Evolutionary conservation across 2,797 vertebrate genomes (phyloP), one percentile per base, ranked within the genome.

Genomic region (Fistularia commersonii): DNA sequence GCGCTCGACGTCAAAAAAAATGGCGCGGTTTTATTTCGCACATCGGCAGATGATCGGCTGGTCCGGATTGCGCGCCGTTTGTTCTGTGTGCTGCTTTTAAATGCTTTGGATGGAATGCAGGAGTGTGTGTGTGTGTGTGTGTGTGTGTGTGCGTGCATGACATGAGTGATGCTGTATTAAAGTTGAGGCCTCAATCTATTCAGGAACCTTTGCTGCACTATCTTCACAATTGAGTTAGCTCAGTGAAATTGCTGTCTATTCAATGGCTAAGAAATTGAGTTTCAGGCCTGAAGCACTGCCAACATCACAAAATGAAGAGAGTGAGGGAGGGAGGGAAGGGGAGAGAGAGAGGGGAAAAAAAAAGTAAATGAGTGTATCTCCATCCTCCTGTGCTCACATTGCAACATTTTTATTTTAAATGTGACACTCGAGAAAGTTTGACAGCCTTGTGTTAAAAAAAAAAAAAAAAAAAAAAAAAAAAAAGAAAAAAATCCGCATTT

Each of bases 211-310:
- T 23, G 71, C 78, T 80, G 83, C 82, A 85, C 78, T 88, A 81
- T 88, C 80, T 86, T 82, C 74, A 82, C 84, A 87, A 90, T 89
- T 88, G 86, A 90, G 89, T 89, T 90, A 88, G 78, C 81, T 79
- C 62, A 45, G 62, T 86, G 82, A 83, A 89, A 89, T 85, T 84
- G 84, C 86, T 90, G 87, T 87, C 86, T 86, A 83, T 88, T 91
- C 88, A 90, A 77, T 71, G 83, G 83, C 82, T 77, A 81, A 90
- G 87, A 90, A 91, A 92, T 90, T 92, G 87, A 87, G 87, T 92
- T 90, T 89, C 75, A 82, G 85, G 89, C 87, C 88, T 44, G 74
- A 79, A 91, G 90, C 79, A 50, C 80, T 86, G 79, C 83, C 81
- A 81, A 80, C 71, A 79, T 86, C 69, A 62, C 54, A 70, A 57